These are phyloP conservation scores for Polylopha cassiicola DNA, from an alignment of 2,888 invertebrate species.

Conservation along the genomic window DNA sequence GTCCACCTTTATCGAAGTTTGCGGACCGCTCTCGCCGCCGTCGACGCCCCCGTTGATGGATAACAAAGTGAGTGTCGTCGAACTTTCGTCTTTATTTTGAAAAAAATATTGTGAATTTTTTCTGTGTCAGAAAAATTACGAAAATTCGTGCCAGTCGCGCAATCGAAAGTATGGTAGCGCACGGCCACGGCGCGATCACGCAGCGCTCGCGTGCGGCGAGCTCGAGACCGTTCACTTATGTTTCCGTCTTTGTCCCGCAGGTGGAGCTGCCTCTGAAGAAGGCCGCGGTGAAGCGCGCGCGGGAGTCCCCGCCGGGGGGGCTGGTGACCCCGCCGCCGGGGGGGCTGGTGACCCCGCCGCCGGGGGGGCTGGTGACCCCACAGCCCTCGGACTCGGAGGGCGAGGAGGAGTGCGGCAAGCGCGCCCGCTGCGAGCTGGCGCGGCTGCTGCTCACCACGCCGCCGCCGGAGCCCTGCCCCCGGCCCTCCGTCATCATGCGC, in stretches of 20 bases:
- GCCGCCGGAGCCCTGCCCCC: slow-evolving; percentile 71
- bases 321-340: slow-evolving; percentile 89
- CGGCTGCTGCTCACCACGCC: slow-evolving; percentile 74
- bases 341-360: slow-evolving; percentile 82
- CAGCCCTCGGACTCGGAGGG: slow-evolving; percentile 92
- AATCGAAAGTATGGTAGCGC: slow-evolving; percentile 59
- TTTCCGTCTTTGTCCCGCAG: slow-evolving; percentile 65
- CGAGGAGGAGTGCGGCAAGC: slow-evolving; percentile 75
- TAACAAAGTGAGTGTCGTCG: slow-evolving; percentile 68
- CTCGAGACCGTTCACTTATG: slow-evolving; percentile 67
- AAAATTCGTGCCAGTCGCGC: slow-evolving; percentile 45
- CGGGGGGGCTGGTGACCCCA: slow-evolving; percentile 81
- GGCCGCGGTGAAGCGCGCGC: slow-evolving; percentile 56
- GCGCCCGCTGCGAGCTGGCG: slow-evolving; percentile 72
- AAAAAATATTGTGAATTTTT: slow-evolving; percentile 23
- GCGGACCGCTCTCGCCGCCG: slow-evolving; percentile 81
- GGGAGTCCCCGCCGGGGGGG: slow-evolving; percentile 54
- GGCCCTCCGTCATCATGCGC: slow-evolving; percentile 89
- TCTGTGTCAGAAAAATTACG: slow-evolving; percentile 21
- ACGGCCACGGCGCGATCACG: slow-evolving; percentile 55
- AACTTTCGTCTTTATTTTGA: slow-evolving; percentile 25
- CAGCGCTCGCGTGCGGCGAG: slow-evolving; percentile 56
- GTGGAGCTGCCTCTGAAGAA: slow-evolving; percentile 65
- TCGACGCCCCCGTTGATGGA: slow-evolving; percentile 83
- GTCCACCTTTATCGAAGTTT: slow-evolving; percentile 68